Conservation (phyloP, 2,113 vertebrate species). For the Synchiropus splendidus region DNA sequence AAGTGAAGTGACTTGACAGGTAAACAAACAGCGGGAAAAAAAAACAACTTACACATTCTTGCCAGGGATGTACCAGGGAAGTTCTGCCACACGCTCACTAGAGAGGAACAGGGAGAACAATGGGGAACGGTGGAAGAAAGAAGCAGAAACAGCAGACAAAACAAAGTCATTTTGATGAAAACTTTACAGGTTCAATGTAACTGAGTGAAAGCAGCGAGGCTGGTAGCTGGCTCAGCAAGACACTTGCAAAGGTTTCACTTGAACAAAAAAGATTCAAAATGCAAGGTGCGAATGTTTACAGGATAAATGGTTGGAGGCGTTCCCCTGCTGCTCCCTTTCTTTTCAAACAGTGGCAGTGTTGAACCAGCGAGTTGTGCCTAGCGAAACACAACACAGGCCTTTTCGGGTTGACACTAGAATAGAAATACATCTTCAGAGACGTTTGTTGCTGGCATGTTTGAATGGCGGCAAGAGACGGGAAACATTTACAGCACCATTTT, state of each 20-base stretch:
- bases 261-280: constrained; percentile 25
- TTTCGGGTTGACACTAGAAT: constrained; percentile 56
- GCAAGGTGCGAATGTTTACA: constrained; percentile 48
- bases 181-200: constrained; percentile 40
- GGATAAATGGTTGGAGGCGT: constrained; percentile 58
- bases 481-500: constrained; percentile 33
- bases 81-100: constrained; percentile 60
- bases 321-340: constrained; percentile 43
- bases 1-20: constrained; percentile 25
- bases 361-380: constrained; percentile 44
- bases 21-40: background rate
- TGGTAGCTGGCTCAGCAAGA: constrained; percentile 39
- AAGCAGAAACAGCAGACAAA: constrained; percentile 48
- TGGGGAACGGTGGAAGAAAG: constrained; percentile 36
- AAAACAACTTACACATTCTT: constrained; percentile 55
- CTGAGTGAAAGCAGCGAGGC: constrained; percentile 43
- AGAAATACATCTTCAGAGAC: constrained; percentile 46
- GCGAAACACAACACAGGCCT: constrained; percentile 40
- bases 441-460: constrained; percentile 36
- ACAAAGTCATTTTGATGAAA: constrained; percentile 50
- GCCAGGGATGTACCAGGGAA: constrained; percentile 67
- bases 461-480: constrained; percentile 34
- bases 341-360: constrained; percentile 45
- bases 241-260: constrained; percentile 36
- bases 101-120: constrained; percentile 40